A percentile compares a stretch with the other conserved stretches of the same genome.
Conservation (phyloP, 2,888 invertebrate species). For the Drosophila pegasa region DNA sequence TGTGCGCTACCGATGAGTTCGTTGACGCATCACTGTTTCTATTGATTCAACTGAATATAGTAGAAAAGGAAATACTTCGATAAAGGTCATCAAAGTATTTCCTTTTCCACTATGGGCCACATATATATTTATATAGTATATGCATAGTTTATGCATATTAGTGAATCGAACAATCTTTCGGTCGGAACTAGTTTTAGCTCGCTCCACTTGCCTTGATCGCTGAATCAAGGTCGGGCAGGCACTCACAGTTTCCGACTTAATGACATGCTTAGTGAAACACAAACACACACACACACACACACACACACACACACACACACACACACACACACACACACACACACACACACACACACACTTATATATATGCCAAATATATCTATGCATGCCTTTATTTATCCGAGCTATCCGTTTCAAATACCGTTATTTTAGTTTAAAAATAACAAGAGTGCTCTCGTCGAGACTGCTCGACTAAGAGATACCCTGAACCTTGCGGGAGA, state of each 20-base stretch:
- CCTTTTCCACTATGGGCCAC: neutral
- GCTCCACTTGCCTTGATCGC: constrained; percentile 25
- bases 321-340: too few relatives aligned
- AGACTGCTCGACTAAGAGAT: too few relatives aligned
- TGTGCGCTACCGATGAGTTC: neutral
- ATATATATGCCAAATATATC: neutral
- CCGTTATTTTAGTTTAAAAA: neutral
- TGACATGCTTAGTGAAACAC: constrained; percentile 22
- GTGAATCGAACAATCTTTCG: constrained; percentile 11
- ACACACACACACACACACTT: neutral
- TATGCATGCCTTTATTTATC: neutral
- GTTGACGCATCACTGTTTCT: constrained; percentile 8
- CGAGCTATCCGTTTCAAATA: neutral
- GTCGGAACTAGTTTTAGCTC: constrained; percentile 30
- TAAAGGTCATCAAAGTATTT: too few relatives aligned
- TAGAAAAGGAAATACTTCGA: neutral
- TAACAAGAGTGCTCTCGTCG: too few relatives aligned
- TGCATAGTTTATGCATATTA: neutral
- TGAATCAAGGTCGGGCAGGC: constrained; percentile 42
- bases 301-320: neutral
- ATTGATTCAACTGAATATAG: neutral
- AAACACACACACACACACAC: neutral
- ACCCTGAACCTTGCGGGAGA: too few relatives aligned
- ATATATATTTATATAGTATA: neutral
- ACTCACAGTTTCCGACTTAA: constrained; percentile 11